Conservation (phyloP, 2,797 vertebrate species). For the Ispidina picta region DNA sequence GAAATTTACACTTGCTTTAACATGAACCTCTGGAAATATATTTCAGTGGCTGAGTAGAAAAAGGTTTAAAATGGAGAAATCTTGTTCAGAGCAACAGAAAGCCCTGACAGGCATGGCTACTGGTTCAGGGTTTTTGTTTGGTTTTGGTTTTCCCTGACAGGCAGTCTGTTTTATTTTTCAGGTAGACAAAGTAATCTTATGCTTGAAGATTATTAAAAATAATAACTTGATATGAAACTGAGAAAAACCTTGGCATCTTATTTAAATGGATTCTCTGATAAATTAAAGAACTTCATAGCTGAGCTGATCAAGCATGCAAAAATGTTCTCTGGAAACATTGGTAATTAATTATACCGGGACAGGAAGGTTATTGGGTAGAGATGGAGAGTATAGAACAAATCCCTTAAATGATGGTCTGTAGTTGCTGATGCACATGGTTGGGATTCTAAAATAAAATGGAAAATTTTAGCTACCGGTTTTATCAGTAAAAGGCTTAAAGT, state of each 20-base stretch:
- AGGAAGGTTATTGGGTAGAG: conserved; percentile 10
- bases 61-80: neutral
- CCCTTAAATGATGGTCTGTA: neutral
- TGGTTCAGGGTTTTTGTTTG: neutral
- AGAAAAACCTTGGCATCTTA: neutral
- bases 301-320: neutral
- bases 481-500: conserved; percentile 29
- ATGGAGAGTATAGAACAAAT: neutral
- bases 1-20: neutral
- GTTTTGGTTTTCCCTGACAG: neutral
- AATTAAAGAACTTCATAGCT: neutral
- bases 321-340: neutral
- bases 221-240: neutral
- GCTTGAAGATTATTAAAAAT: neutral
- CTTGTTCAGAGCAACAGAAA: neutral
- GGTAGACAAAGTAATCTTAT: neutral
- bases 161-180: neutral
- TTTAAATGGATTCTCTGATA: conserved; percentile 9
- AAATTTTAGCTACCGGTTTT: neutral
- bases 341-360: neutral
- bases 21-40: neutral
- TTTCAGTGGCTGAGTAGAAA: neutral
- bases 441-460: conserved; percentile 30
- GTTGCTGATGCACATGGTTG: neutral
- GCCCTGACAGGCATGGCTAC: neutral